Conservation (phyloP, 1,140 invertebrate species). For the Harlomillsia oculata region DNA sequence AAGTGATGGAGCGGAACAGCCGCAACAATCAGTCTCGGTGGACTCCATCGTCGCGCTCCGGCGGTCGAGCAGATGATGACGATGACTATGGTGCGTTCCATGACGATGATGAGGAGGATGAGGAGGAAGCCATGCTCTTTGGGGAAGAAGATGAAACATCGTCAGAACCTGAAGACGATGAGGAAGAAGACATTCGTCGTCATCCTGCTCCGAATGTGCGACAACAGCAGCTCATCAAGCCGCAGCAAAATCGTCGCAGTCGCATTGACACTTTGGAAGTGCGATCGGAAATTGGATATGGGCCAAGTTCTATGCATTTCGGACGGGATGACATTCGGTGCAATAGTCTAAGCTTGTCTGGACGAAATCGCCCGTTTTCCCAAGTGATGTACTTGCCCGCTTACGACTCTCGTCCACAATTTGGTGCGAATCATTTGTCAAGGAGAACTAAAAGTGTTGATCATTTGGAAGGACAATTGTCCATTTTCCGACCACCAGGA, state of each 20-base stretch:
- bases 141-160: constrained; percentile 2
- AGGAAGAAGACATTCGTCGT: too few species aligned
- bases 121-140: constrained; percentile 5
- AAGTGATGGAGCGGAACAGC: neutral
- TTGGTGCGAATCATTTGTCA: constrained; percentile 27
- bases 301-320: constrained; percentile 32
- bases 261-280: too few species aligned
- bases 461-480: constrained; percentile 20
- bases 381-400: constrained; percentile 71
- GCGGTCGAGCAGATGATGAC: constrained; percentile 1
- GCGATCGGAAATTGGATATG: constrained; percentile 34
- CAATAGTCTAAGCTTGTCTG: constrained; percentile 1
- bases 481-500: constrained; percentile 3
- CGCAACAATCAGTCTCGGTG: neutral
- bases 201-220: too few species aligned
- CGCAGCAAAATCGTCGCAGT: neutral
- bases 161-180: neutral
- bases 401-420: constrained; percentile 44
- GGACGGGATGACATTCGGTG: neutral
- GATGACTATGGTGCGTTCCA: neutral
- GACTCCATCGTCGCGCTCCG: neutral
- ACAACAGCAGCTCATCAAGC: neutral
- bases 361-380: constrained; percentile 42
- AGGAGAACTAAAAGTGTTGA: constrained; percentile 36
- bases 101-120: constrained; percentile 16